These are phyloP conservation scores for Cheirogaleus major DNA, from an alignment of 2,797 vertebrate genomes.

Conservation along the genomic window DNA sequence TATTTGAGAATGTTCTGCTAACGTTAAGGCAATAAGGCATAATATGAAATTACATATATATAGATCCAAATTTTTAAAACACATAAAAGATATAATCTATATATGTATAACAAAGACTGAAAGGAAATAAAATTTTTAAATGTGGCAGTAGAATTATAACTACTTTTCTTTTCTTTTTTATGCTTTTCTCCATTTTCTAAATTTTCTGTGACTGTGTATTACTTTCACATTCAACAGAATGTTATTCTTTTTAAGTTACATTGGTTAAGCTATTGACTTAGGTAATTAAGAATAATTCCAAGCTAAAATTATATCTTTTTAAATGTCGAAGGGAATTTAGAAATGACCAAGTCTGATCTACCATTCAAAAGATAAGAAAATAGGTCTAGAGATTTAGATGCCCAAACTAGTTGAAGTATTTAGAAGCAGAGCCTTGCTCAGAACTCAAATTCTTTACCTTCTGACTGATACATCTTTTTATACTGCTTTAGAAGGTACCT, in stretches of 20 bases:
- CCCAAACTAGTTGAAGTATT: background rate
- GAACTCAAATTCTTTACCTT: background rate
- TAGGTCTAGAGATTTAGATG: background rate
- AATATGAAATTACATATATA: background rate
- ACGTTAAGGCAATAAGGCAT: background rate
- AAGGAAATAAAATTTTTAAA: conserved; percentile 28
- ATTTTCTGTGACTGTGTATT: background rate
- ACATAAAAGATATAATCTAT: background rate
- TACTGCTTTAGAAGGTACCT: background rate
- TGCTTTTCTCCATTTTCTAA: background rate
- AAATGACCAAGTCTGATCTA: background rate
- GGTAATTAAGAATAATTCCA: background rate
- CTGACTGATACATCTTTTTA: background rate
- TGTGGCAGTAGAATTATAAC: background rate
- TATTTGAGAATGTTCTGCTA: background rate
- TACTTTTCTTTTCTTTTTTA: conserved; percentile 13
- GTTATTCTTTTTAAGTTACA: background rate
- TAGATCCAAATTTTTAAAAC: conserved; percentile 31
- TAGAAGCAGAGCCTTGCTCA: background rate
- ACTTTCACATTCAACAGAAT: background rate
- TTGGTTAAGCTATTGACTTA: background rate
- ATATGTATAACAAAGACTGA: background rate
- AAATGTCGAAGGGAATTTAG: conserved; percentile 29
- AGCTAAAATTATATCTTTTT: conserved; percentile 1
- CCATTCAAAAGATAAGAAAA: conserved; percentile 2